A percentile compares a stretch with the other conserved stretches of the same genome.
These are phyloP conservation scores for Chromoteleia sp. DNA, from an alignment of 2,888 invertebrate species.

Conservation along the genomic window DNA sequence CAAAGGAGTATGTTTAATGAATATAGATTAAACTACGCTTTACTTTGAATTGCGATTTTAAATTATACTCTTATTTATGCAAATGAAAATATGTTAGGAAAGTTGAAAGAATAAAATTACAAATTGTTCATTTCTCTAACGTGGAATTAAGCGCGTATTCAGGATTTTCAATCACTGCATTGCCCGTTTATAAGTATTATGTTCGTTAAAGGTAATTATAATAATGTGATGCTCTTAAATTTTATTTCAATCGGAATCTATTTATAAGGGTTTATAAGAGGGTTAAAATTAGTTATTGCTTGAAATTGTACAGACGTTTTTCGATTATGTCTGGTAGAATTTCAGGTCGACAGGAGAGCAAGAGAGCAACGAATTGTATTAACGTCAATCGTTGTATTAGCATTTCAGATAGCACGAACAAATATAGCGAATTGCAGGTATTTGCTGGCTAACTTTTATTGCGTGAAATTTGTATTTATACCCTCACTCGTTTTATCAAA, in stretches of 20 bases:
- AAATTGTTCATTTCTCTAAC: constrained; percentile 4
- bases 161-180: too few species aligned
- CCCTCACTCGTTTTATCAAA: constrained; percentile 21
- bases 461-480: constrained; percentile 28
- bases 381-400: constrained; percentile 33
- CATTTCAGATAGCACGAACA: constrained; percentile 28
- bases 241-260: too few species aligned
- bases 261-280: too few species aligned
- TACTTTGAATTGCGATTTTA: neutral
- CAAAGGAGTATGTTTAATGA: neutral
- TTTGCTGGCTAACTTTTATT: constrained; percentile 26
- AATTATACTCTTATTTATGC: neutral
- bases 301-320: too few species aligned
- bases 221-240: too few species aligned
- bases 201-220: too few species aligned
- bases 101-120: too few species aligned
- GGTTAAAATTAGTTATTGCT: too few species aligned
- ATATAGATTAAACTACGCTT: constrained; percentile 12
- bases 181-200: too few species aligned
- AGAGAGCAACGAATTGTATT: constrained; percentile 20
- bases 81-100: too few species aligned
- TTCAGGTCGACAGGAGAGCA: neutral
- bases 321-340: neutral
- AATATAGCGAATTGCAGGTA: constrained; percentile 12
- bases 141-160: too few species aligned